A percentile compares a stretch with the other conserved stretches of the same genome.
Conservation (phyloP, 2,888 invertebrate species). For the Platynereis dumerilii region DNA sequence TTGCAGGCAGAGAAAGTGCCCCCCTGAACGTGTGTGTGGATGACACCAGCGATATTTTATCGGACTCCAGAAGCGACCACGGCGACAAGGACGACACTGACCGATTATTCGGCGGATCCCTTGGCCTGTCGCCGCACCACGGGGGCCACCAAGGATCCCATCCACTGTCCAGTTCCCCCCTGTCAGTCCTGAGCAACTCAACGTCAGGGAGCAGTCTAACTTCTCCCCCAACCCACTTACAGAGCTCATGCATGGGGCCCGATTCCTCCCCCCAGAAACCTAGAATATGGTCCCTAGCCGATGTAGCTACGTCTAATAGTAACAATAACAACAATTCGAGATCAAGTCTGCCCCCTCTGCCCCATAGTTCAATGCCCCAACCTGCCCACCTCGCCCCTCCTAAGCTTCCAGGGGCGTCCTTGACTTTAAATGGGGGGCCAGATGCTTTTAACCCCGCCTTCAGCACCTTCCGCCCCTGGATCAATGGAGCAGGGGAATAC, state of each 20-base stretch:
- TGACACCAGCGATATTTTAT: slow-evolving; percentile 16
- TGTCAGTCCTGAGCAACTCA: neutral
- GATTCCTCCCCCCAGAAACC: slow-evolving; percentile 36
- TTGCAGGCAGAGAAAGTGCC: slow-evolving; percentile 17
- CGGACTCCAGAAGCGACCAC: slow-evolving; percentile 5
- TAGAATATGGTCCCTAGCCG: slow-evolving; percentile 58
- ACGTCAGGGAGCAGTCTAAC: neutral
- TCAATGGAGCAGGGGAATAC: slow-evolving; percentile 16
- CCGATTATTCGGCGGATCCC: neutral
- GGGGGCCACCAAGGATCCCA: no score
- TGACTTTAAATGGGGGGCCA: neutral
- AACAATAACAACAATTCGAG: neutral
- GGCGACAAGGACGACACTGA: slow-evolving; percentile 2
- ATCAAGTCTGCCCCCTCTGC: neutral
- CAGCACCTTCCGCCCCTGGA: slow-evolving; percentile 30
- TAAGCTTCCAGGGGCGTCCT: neutral
- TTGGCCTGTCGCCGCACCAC: no score
- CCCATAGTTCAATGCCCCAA: neutral
- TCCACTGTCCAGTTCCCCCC: no score
- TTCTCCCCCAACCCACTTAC: slow-evolving; percentile 9
- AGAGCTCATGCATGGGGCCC: neutral
- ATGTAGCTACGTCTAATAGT: slow-evolving; percentile 56
- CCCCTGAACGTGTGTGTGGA: slow-evolving; percentile 21
- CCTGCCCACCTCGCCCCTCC: neutral
- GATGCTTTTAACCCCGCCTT: neutral